Evolutionary conservation across 2,113 vertebrate genomes (phyloP).

Genomic region (Calypte anna): DNA sequence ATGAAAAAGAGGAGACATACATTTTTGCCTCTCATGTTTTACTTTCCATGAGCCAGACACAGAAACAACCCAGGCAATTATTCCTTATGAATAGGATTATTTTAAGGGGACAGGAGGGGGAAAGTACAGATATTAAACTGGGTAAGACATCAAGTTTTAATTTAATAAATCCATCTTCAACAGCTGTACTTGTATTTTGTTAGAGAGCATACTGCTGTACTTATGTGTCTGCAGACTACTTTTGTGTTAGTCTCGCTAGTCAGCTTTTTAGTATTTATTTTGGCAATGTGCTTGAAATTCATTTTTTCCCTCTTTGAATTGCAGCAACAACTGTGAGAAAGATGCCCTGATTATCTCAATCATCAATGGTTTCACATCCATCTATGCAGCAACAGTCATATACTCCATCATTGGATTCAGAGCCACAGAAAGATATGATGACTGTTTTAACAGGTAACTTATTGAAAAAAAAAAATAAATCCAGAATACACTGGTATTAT

Average conservation of each 20-base stretch:
- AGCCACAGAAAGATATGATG: constrained; percentile 87
- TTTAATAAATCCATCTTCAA: not conserved
- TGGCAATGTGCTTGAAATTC: not conserved
- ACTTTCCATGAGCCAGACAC: not conserved
- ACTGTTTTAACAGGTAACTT: constrained; percentile 82
- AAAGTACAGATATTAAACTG: not conserved
- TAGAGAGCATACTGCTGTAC: not conserved
- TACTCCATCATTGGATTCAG: constrained; percentile 98
- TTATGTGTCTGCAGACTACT: not conserved
- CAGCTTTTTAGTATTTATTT: not conserved
- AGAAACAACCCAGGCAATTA: not conserved
- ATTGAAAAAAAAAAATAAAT: accelerated
- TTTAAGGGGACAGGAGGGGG: no score
- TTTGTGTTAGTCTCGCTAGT: not conserved
- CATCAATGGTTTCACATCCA: constrained; percentile 92
- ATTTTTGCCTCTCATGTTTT: not conserved
- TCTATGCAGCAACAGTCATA: constrained; percentile 92
- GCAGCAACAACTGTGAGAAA: constrained; percentile 94
- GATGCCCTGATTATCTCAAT: constrained; percentile 90
- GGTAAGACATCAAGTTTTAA: not conserved
- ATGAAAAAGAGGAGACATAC: not conserved
- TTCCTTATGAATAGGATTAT: not conserved
- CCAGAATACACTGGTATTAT: not conserved
- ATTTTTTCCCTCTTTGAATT: not conserved
- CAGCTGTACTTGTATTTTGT: not conserved